Evolutionary conservation across 2,797 vertebrate species (phyloP).

Genomic region (Scolopax bukidnonensis): DNA sequence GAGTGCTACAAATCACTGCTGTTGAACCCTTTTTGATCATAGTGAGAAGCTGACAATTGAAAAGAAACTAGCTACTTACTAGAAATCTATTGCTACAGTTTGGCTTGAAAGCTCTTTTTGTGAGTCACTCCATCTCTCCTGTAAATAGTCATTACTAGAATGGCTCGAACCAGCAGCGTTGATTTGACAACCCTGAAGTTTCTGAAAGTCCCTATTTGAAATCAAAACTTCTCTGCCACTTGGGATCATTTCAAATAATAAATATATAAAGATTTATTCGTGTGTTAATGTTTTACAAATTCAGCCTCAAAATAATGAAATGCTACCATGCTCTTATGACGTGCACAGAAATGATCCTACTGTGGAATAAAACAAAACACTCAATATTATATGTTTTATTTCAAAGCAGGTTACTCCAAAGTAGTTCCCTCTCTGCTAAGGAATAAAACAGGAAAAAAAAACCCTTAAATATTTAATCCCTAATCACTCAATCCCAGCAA

Average conservation of each 20-base stretch:
- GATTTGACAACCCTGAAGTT: neutral
- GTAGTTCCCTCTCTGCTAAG: neutral
- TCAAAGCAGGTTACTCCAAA: neutral
- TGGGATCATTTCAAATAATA: neutral
- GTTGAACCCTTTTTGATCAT: slow-evolving; percentile 59
- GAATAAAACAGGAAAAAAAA: neutral
- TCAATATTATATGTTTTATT: neutral
- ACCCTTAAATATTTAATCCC: neutral
- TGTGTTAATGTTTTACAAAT: neutral
- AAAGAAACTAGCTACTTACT: slow-evolving; percentile 52
- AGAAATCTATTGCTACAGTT: slow-evolving; percentile 56
- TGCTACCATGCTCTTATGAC: neutral
- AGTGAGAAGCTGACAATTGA: slow-evolving; percentile 43
- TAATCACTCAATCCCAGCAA: neutral
- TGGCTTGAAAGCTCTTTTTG: slow-evolving; percentile 22
- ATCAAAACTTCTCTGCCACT: neutral
- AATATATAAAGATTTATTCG: neutral
- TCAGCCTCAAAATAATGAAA: neutral
- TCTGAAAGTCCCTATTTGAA: neutral
- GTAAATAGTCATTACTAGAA: slow-evolving; percentile 26
- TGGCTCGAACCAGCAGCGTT: neutral
- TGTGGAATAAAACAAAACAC: neutral
- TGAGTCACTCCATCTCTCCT: neutral
- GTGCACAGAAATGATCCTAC: neutral
- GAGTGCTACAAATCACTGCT: slow-evolving; percentile 46